Evolutionary conservation across 2,113 vertebrate species (phyloP).

Genomic region (Percina caprodes): DNA sequence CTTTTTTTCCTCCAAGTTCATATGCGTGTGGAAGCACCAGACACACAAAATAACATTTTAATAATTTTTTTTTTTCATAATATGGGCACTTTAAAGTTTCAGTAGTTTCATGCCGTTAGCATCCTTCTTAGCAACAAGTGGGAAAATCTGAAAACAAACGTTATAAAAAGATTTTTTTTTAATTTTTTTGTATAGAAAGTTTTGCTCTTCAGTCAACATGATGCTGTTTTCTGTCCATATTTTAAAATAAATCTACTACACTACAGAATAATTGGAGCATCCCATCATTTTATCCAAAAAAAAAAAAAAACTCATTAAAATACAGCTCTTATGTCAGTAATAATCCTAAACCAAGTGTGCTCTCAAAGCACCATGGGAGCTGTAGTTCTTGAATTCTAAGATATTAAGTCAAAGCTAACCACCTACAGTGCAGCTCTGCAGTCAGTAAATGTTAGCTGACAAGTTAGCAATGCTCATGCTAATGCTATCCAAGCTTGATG

Average conservation of each 20-base stretch:
- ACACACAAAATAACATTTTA: no score
- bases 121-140: neutral
- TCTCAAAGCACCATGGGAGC: conserved; percentile 6
- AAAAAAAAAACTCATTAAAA: neutral
- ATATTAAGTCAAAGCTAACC: neutral
- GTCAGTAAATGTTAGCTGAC: no score
- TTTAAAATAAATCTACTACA: no score
- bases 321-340: neutral
- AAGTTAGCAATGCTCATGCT: no score
- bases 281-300: no score
- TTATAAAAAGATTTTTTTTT: neutral
- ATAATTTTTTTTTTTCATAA: no score
- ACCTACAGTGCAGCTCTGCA: no score
- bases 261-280: no score
- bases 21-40: no score
- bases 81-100: neutral
- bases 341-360: neutral
- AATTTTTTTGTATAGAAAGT: neutral
- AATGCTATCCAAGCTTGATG: no score
- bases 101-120: neutral
- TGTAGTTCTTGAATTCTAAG: neutral
- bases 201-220: neutral
- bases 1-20: no score
- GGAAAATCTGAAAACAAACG: neutral
- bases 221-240: neutral